Conservation (phyloP, 2,113 vertebrate species). For the Solea senegalensis region DNA sequence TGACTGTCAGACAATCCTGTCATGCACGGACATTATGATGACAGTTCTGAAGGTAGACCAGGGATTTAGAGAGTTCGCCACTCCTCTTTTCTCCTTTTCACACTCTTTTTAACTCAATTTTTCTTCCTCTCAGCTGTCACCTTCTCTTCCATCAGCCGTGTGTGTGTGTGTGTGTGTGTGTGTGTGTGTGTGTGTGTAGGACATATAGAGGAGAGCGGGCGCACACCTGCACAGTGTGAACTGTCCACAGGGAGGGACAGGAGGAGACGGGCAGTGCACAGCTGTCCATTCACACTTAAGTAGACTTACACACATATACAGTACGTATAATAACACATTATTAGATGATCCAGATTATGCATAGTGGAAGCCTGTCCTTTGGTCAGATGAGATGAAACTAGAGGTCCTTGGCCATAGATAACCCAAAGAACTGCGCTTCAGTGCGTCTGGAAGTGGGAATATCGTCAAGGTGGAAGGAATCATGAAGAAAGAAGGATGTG, state of each 20-base stretch:
- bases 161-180: constrained; percentile 28
- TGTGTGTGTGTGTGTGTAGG: constrained; percentile 51
- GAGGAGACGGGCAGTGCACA: constrained; percentile 61
- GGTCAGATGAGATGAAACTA: too few species aligned
- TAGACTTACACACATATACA: neutral
- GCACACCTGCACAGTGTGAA: constrained; percentile 68
- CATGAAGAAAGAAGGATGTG: too few species aligned
- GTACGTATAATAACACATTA: neutral
- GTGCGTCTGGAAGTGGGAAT: too few species aligned
- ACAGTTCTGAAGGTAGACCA: too few species aligned
- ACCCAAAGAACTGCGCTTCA: too few species aligned
- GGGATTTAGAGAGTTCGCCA: too few species aligned
- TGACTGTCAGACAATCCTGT: too few species aligned
- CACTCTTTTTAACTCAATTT: constrained; percentile 28
- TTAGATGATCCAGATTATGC: neutral
- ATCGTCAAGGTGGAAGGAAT: too few species aligned
- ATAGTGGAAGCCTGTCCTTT: too few species aligned
- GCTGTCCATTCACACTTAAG: too few species aligned
- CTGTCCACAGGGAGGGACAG: constrained; percentile 61
- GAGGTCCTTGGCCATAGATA: too few species aligned
- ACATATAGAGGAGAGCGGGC: constrained; percentile 68
- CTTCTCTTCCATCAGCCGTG: constrained; percentile 29
- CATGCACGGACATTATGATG: too few species aligned
- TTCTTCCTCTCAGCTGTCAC: constrained; percentile 22
- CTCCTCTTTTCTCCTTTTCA: neutral